Percentiles rank a stretch among this genome's conserved stretches.
These are phyloP conservation scores for Saguinus imperator DNA, from an alignment of 2,113 vertebrate genomes.

Conservation along the genomic window DNA sequence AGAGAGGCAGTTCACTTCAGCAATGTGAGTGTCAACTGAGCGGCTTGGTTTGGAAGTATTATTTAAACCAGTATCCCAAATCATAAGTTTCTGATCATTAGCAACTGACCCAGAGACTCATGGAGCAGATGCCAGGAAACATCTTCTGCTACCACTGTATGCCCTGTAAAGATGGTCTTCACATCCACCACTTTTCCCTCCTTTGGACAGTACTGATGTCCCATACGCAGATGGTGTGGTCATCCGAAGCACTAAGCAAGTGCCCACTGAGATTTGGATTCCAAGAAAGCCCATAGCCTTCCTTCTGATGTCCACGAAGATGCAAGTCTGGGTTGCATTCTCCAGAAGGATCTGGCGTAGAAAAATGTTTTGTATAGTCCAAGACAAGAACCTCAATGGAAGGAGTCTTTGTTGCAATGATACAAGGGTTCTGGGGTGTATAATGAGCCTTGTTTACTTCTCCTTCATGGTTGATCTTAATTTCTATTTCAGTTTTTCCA, in stretches of 20 bases:
- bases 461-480: slow-evolving; percentile 99
- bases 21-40: slow-evolving; percentile 97
- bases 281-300: slow-evolving; percentile 98
- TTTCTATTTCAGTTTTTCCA: slow-evolving; percentile 98
- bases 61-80: slow-evolving; percentile 98
- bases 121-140: slow-evolving; percentile 98
- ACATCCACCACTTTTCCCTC: slow-evolving; percentile 98
- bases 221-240: slow-evolving; percentile 98
- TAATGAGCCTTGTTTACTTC: slow-evolving; percentile 98
- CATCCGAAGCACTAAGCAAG: slow-evolving; percentile 97
- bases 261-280: slow-evolving; percentile 98
- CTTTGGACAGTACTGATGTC: slow-evolving; percentile 98
- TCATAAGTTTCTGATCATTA: slow-evolving; percentile 99
- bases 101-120: slow-evolving; percentile 97
- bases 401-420: slow-evolving; percentile 98
- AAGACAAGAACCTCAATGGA: slow-evolving; percentile 98
- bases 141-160: slow-evolving; percentile 97
- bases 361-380: slow-evolving; percentile 99
- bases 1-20: slow-evolving; percentile 98
- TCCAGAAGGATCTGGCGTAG: slow-evolving; percentile 97
- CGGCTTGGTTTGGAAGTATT: slow-evolving; percentile 99
- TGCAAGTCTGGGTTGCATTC: slow-evolving; percentile 98
- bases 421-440: slow-evolving; percentile 99
- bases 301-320: slow-evolving; percentile 97
- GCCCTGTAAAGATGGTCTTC: slow-evolving; percentile 98